Conservation (phyloP, 2,113 vertebrate genomes). For the Catharus minimus region DNA sequence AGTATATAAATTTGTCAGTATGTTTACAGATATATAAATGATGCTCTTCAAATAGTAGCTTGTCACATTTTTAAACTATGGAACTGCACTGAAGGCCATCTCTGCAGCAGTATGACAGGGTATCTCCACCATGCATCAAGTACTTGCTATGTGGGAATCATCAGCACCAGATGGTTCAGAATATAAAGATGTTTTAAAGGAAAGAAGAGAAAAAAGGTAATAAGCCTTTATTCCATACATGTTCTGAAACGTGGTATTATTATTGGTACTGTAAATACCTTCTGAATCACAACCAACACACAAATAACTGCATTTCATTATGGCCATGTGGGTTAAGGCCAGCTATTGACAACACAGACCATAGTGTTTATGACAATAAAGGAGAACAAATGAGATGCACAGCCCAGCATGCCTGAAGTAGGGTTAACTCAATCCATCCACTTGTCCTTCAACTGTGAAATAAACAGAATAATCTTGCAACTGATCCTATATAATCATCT, state of each 20-base stretch:
- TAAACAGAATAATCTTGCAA: slow-evolving; percentile 36
- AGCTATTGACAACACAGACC: not conserved
- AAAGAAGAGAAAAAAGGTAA: not conserved
- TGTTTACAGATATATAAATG: not conserved
- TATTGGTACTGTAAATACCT: not conserved
- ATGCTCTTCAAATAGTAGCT: not conserved
- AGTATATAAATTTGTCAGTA: not conserved
- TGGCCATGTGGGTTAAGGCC: not conserved
- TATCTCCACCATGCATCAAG: not conserved
- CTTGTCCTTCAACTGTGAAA: slow-evolving; percentile 44
- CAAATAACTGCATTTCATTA: not conserved
- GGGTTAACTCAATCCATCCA: slow-evolving; percentile 4
- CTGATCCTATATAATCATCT: slow-evolving; percentile 30
- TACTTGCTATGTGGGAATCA: slow-evolving; percentile 8
- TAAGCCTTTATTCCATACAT: not conserved
- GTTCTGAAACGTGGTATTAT: not conserved
- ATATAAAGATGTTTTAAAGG: not conserved
- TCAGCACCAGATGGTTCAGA: not conserved
- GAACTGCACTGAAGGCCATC: not conserved
- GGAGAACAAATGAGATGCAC: not conserved
- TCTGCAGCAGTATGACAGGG: not conserved
- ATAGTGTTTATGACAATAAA: not conserved
- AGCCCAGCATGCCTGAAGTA: not conserved
- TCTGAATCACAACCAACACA: not conserved
- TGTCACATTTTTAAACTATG: not conserved